Percentiles rank a stretch among this genome's conserved stretches.
These are phyloP conservation scores for Ahaetulla prasina DNA, from an alignment of 2,113 vertebrate genomes.

Conservation along the genomic window DNA sequence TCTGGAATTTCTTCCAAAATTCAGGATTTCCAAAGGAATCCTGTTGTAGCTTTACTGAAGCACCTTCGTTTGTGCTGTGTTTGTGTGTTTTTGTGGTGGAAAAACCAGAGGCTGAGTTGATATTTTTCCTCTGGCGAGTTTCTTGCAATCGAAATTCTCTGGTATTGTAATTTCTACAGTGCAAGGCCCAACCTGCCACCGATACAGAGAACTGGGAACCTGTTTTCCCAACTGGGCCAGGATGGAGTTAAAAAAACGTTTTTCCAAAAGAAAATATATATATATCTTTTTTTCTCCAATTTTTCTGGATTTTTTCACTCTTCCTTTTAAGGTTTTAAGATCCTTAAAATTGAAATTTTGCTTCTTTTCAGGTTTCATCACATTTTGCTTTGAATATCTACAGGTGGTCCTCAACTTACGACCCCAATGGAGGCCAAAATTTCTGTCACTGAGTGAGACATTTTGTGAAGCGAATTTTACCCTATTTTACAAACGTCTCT, in stretches of 20 bases:
- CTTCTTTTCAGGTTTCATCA: background rate
- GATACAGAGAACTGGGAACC: background rate
- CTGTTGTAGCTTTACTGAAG: background rate
- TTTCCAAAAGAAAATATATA: background rate
- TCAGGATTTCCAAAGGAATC: background rate
- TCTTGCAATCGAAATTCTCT: background rate
- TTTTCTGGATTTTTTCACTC: background rate
- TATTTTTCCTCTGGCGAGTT: background rate
- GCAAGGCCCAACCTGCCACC: background rate
- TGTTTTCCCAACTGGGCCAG: background rate
- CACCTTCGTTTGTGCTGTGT: background rate
- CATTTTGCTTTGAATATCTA: background rate
- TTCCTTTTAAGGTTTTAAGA: background rate
- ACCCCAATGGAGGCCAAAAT: no score
- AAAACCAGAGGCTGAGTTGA: background rate
- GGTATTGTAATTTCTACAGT: background rate
- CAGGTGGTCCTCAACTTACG: no score
- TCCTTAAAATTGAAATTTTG: background rate
- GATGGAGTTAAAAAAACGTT: background rate
- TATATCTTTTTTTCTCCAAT: background rate
- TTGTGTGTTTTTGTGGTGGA: background rate
- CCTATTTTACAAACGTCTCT: no score
- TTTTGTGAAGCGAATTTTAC: no score
- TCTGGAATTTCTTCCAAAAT: background rate
- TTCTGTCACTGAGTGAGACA: no score